Percentiles rank a stretch among this genome's conserved stretches.
Evolutionary conservation across 2,113 vertebrate species (phyloP).

Genomic region (Callipepla californica): DNA sequence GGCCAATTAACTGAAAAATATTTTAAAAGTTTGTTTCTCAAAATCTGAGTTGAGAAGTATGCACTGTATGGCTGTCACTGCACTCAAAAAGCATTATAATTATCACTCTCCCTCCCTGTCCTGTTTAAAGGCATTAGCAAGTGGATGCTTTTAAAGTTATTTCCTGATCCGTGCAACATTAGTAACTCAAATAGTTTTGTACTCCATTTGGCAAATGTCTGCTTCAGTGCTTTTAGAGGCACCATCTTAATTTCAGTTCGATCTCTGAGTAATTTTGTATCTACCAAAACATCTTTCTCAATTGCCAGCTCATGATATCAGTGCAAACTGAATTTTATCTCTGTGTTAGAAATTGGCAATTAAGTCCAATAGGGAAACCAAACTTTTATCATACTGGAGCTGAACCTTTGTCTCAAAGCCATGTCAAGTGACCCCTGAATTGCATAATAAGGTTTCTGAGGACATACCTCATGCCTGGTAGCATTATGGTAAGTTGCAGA

Average conservation of each 20-base stretch:
- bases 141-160: neutral
- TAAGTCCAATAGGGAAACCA: neutral
- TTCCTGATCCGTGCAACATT: constrained; percentile 12
- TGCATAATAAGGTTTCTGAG: constrained; percentile 41
- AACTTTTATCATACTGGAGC: neutral
- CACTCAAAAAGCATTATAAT: neutral
- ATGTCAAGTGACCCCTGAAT: constrained; percentile 40
- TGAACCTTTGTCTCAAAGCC: constrained; percentile 28
- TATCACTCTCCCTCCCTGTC: neutral
- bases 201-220: constrained; percentile 3
- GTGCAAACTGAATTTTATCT: neutral
- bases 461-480: constrained; percentile 1
- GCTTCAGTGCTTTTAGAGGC: neutral
- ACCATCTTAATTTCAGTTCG: neutral
- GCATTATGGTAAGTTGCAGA: neutral
- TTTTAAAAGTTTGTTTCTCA: neutral
- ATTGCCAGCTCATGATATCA: neutral
- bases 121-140: neutral
- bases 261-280: neutral
- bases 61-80: neutral
- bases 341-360: neutral
- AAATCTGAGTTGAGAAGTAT: neutral
- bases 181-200: constrained; percentile 16
- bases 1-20: neutral
- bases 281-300: neutral